A percentile compares a stretch with the other conserved stretches of the same genome.
These are phyloP conservation scores for Rhinopithecus roxellana DNA, from an alignment of 2,113 vertebrate genomes.

Conservation along the genomic window DNA sequence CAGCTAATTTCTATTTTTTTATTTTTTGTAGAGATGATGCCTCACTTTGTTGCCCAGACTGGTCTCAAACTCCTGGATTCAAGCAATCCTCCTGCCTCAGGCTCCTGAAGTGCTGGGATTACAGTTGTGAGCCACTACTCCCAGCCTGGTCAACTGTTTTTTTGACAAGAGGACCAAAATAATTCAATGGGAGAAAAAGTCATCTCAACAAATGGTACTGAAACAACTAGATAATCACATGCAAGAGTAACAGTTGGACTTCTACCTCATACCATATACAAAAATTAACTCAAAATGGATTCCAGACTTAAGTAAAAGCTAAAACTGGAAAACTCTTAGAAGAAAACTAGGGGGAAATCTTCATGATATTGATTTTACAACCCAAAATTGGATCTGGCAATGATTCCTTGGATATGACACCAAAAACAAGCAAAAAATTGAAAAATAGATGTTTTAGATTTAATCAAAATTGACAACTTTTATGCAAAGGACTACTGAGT, in stretches of 20 bases:
- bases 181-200: not conserved
- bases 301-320: not conserved
- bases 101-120: no score
- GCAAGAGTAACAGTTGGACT: not conserved
- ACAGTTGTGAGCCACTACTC: no score
- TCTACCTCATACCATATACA: not conserved
- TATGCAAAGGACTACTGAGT: not conserved
- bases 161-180: not conserved
- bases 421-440: not conserved
- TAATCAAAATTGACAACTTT: not conserved
- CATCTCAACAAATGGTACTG: not conserved
- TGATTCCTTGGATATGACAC: not conserved
- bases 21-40: no score
- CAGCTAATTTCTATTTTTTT: no score
- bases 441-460: not conserved
- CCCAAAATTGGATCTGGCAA: not conserved
- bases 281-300: not conserved
- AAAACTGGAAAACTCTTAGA: not conserved
- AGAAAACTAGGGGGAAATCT: not conserved
- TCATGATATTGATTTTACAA: not conserved
- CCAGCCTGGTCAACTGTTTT: not conserved
- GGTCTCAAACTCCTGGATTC: no score
- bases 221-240: not conserved
- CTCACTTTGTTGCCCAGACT: no score
- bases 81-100: no score